phyloP scores from a whole-genome alignment of 2,888 invertebrate genomes.

The Nezara viridula region DNA sequence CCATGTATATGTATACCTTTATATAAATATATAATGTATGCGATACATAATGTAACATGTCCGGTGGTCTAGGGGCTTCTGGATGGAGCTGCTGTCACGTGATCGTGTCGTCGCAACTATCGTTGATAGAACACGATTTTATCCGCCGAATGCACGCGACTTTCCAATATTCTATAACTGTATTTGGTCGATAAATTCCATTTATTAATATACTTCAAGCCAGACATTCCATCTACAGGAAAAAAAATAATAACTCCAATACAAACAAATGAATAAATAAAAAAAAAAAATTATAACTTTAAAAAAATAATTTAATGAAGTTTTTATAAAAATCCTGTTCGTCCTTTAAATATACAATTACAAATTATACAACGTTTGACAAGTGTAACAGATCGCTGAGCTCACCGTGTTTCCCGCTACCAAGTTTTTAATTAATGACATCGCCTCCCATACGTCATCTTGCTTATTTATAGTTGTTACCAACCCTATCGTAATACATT shows the following conservation, averaged over 20 bases:
- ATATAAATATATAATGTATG: background rate
- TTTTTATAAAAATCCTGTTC: background rate
- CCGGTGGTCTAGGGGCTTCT: background rate
- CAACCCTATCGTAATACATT: background rate
- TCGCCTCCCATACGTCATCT: background rate
- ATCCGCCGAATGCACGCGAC: constrained; percentile 8
- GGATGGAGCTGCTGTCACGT: background rate
- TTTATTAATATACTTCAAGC: background rate
- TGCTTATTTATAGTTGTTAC: background rate
- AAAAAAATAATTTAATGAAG: background rate
- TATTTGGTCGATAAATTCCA: background rate
- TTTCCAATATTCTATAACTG: background rate
- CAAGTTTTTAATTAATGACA: constrained; percentile 36
- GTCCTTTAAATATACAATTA: background rate
- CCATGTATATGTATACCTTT: background rate
- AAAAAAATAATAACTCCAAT: background rate
- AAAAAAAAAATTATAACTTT: background rate
- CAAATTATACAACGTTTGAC: constrained; percentile 18
- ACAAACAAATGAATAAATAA: background rate
- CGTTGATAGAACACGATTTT: constrained; percentile 10
- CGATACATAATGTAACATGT: background rate
- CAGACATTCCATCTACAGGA: too few relatives aligned
- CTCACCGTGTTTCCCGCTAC: constrained; percentile 1
- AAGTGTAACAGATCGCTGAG: background rate
- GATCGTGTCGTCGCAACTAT: background rate